phyloP scores from a whole-genome alignment of 2,888 invertebrate genomes.

The Callimorpha dominula region DNA sequence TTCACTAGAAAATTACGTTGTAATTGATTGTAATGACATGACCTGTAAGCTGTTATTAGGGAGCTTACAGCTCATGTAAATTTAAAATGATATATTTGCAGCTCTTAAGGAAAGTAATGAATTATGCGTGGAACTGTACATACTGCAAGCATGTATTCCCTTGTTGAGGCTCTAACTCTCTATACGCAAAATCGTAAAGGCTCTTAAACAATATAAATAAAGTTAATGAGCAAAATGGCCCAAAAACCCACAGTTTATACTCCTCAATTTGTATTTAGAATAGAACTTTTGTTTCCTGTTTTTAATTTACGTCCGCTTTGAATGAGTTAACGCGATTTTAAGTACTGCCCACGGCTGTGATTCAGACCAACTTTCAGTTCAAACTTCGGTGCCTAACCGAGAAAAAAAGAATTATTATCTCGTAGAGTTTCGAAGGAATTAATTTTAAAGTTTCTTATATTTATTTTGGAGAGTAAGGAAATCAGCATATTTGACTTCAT shows the following conservation, averaged over 20 bases:
- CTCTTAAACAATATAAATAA: not conserved
- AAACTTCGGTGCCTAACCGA: conserved; percentile 33
- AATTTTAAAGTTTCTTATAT: conserved; percentile 20
- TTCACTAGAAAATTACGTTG: too few relatives aligned
- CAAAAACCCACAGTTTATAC: conserved; percentile 21
- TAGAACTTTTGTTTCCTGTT: conserved; percentile 39
- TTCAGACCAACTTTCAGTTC: conserved; percentile 35
- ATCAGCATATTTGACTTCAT: not conserved
- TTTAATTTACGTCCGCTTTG: conserved; percentile 36
- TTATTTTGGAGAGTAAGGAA: conserved; percentile 7
- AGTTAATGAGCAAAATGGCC: conserved; percentile 16
- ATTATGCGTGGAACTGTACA: too few relatives aligned
- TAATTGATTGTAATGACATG: too few relatives aligned
- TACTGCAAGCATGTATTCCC: too few relatives aligned
- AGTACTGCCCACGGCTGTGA: conserved; percentile 32
- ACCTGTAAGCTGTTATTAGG: too few relatives aligned
- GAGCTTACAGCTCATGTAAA: too few relatives aligned
- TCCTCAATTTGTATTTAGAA: conserved; percentile 28
- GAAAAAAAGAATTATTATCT: conserved; percentile 21
- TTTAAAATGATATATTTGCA: too few relatives aligned
- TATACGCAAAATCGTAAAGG: too few relatives aligned
- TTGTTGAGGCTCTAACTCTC: too few relatives aligned
- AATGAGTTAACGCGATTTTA: conserved; percentile 43
- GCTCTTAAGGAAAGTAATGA: too few relatives aligned
- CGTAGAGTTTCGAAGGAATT: conserved; percentile 17